A percentile compares a stretch with the other conserved stretches of the same genome.
Conservation (phyloP, 2,797 vertebrate species). For the Vespertilio murinus region DNA sequence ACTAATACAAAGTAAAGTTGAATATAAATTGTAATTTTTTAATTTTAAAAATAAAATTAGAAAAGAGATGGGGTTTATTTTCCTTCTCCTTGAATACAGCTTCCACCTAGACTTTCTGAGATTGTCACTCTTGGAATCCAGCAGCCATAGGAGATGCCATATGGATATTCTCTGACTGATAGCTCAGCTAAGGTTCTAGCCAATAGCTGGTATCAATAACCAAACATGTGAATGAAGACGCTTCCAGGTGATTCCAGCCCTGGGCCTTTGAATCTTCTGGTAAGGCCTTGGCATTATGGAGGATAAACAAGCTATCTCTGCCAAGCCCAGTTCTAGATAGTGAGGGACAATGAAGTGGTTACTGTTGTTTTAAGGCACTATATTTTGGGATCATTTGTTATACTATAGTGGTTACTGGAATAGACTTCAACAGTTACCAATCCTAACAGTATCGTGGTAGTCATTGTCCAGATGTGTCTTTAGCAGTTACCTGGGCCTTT, state of each 20-base stretch:
- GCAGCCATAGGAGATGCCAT: background rate
- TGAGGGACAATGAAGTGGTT: background rate
- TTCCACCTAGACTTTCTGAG: background rate
- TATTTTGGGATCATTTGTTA: constrained; percentile 9
- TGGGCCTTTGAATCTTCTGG: background rate
- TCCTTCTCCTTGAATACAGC: background rate
- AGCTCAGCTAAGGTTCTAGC: background rate
- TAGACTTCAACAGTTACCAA: background rate
- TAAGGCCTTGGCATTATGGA: background rate
- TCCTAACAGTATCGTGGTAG: background rate
- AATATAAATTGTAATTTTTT: background rate
- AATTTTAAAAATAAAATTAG: background rate
- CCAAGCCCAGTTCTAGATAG: background rate
- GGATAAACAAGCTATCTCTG: background rate
- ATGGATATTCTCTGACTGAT: background rate
- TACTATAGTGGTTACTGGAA: background rate
- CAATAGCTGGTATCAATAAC: background rate
- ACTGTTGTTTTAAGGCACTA: background rate
- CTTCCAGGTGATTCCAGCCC: background rate
- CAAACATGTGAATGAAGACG: background rate
- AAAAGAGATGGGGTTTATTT: background rate
- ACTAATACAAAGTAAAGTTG: background rate
- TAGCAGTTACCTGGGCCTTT: background rate
- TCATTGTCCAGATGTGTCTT: background rate
- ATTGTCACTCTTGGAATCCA: background rate